These are phyloP conservation scores for Trichoplax adhaerens DNA, from an alignment of 37 sponge, comb jelly and placozoan species.

Conservation along the genomic window DNA sequence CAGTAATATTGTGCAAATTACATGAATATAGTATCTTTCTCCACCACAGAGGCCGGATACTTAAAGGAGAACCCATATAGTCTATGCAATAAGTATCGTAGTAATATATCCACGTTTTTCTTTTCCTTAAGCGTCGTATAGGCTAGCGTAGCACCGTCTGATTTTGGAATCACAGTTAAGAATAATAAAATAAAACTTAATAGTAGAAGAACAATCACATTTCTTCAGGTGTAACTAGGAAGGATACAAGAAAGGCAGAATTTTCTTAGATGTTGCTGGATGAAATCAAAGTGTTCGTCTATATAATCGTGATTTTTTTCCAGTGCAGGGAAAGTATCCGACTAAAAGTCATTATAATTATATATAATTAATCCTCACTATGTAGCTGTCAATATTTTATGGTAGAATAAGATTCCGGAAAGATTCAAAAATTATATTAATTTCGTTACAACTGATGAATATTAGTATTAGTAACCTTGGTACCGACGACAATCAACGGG, in stretches of 20 bases:
- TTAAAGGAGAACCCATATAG: conserved; percentile 65
- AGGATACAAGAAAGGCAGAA: conserved; percentile 90
- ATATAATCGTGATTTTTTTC: conserved; percentile 88
- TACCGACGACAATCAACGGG: conserved; percentile 75
- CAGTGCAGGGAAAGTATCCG: conserved; percentile 41
- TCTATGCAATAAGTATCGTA: conserved; percentile 62
- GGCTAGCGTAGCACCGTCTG: conserved; percentile 89
- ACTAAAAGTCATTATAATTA: conserved; percentile 16
- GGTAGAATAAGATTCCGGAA: background rate
- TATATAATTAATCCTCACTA: conserved; percentile 3
- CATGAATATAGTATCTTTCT: conserved; percentile 87
- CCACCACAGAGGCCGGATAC: conserved; percentile 62
- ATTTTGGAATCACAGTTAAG: background rate
- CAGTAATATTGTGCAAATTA: conserved; percentile 21
- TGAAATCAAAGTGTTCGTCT: conserved; percentile 85
- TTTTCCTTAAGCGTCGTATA: conserved; percentile 69
- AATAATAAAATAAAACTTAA: too few species aligned
- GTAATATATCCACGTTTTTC: conserved; percentile 55
- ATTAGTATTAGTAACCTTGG: conserved; percentile 51
- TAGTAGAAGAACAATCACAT: too few species aligned
- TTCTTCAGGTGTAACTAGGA: background rate
- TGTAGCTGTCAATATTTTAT: background rate
- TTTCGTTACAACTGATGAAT: background rate
- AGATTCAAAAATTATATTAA: background rate
- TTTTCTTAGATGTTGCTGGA: conserved; percentile 81